These are phyloP conservation scores for Drosophila simulans DNA, from an alignment of 1,140 invertebrate genomes.

Conservation along the genomic window DNA sequence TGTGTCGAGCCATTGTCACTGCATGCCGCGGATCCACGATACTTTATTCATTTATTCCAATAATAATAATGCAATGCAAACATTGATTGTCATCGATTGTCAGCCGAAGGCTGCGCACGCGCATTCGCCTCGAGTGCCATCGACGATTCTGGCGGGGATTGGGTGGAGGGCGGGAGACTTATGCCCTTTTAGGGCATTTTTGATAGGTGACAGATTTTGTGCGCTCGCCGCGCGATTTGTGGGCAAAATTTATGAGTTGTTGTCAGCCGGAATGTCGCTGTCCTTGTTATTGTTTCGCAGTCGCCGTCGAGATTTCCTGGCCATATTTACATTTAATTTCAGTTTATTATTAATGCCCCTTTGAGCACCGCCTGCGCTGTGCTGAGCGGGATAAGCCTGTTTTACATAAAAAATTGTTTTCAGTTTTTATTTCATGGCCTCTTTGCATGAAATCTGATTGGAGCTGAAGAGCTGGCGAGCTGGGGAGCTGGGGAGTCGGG, in stretches of 20 bases:
- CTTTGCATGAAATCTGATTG: constrained; percentile 14
- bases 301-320: constrained; percentile 42
- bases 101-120: constrained; percentile 65
- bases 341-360: constrained; percentile 70
- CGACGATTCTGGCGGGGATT: constrained; percentile 31
- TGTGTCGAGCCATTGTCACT: constrained; percentile 77
- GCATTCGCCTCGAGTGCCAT: constrained; percentile 44
- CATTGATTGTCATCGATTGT: constrained; percentile 84
- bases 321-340: constrained; percentile 72
- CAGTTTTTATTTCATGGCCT: constrained; percentile 58
- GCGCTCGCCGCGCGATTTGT: constrained; percentile 67
- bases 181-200: constrained; percentile 84
- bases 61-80: constrained; percentile 84
- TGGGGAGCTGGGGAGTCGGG: not conserved
- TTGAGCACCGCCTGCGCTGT: not conserved
- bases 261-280: constrained; percentile 38
- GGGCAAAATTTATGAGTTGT: constrained; percentile 81
- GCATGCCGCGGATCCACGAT: constrained; percentile 70
- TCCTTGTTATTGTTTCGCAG: constrained; percentile 25
- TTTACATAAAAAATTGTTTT: constrained; percentile 70
- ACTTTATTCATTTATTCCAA: constrained; percentile 84
- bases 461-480: not conserved
- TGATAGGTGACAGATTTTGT: constrained; percentile 84
- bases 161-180: constrained; percentile 29
- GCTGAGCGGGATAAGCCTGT: constrained; percentile 9